Conservation (phyloP, 2,888 invertebrate species). For the Gnatocerus cornutus region DNA sequence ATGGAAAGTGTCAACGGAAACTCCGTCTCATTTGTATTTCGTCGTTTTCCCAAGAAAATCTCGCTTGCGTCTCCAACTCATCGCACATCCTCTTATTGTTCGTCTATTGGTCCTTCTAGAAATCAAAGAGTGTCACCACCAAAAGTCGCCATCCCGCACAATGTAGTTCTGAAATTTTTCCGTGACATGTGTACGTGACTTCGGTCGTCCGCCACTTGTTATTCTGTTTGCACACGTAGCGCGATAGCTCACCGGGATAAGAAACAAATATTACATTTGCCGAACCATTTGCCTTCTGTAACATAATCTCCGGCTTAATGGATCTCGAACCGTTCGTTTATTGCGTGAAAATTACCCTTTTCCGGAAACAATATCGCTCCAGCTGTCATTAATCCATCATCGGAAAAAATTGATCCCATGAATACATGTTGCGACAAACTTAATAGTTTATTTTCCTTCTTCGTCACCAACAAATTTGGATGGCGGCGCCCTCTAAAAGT, state of each 20-base stretch:
- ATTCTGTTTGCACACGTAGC: slow-evolving; percentile 43
- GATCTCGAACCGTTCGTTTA: slow-evolving; percentile 28
- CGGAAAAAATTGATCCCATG: background rate
- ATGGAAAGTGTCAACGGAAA: background rate
- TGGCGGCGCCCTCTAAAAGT: slow-evolving; percentile 9
- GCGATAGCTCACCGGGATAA: slow-evolving; percentile 36
- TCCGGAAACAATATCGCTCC: slow-evolving; percentile 30
- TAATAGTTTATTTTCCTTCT: no score
- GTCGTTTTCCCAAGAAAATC: background rate
- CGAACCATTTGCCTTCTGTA: slow-evolving; percentile 40
- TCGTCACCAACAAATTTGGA: background rate
- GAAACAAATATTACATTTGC: slow-evolving; percentile 44
- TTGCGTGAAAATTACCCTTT: slow-evolving; percentile 35
- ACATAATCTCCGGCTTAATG: slow-evolving; percentile 42
- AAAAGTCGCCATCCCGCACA: slow-evolving; percentile 21
- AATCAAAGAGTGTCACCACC: slow-evolving; percentile 25
- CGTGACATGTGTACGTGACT: slow-evolving; percentile 30
- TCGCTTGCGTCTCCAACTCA: background rate
- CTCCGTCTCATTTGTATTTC: background rate
- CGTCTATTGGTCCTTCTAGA: background rate
- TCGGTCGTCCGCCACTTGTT: slow-evolving; percentile 26
- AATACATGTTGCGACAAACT: no score
- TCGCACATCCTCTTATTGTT: background rate
- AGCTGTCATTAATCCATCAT: slow-evolving; percentile 28
- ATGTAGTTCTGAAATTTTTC: slow-evolving; percentile 21